A percentile compares a stretch with the other conserved stretches of the same genome.
Conservation (phyloP, 2,888 invertebrate species). For the Scaptomyza caliginosa region DNA sequence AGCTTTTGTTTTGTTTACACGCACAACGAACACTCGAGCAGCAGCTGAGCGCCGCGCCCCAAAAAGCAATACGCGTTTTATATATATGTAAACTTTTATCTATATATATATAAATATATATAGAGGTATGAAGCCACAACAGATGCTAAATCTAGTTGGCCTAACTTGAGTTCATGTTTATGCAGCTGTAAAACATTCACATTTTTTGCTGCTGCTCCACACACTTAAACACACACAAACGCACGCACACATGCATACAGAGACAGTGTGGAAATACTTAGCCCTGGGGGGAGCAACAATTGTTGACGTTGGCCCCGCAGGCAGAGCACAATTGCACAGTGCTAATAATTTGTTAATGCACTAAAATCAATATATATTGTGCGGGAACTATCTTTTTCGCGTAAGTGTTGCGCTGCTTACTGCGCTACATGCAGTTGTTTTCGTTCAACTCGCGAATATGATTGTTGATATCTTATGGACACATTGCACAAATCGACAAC, state of each 20-base stretch:
- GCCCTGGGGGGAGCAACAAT: constrained; percentile 45
- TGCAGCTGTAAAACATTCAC: constrained; percentile 53
- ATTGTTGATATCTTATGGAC: constrained; percentile 55
- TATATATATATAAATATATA: constrained; percentile 11
- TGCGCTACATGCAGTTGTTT: constrained; percentile 54
- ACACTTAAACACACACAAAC: constrained; percentile 22
- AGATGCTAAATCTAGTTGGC: constrained; percentile 44
- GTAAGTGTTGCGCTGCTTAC: constrained; percentile 37
- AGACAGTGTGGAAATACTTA: constrained; percentile 45
- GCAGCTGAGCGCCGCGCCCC: constrained; percentile 53
- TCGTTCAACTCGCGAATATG: constrained; percentile 43
- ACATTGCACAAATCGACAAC: constrained; percentile 7
- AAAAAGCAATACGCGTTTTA: constrained; percentile 34
- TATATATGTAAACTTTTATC: neutral
- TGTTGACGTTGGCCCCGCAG: constrained; percentile 26
- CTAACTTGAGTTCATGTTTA: constrained; percentile 51
- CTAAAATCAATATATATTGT: constrained; percentile 50
- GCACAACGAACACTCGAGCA: constrained; percentile 35
- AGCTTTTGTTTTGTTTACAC: constrained; percentile 63
- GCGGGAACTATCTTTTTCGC: constrained; percentile 24
- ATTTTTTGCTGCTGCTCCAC: constrained; percentile 53
- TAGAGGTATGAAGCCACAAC: constrained; percentile 23
- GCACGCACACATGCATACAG: constrained; percentile 17
- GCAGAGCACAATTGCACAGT: constrained; percentile 1
- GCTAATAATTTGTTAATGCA: constrained; percentile 29